Evolutionary conservation across 2,113 vertebrate species (phyloP), one percentile per base, ranked within the genome.

Genomic region (Pygoscelis antarcticus): DNA sequence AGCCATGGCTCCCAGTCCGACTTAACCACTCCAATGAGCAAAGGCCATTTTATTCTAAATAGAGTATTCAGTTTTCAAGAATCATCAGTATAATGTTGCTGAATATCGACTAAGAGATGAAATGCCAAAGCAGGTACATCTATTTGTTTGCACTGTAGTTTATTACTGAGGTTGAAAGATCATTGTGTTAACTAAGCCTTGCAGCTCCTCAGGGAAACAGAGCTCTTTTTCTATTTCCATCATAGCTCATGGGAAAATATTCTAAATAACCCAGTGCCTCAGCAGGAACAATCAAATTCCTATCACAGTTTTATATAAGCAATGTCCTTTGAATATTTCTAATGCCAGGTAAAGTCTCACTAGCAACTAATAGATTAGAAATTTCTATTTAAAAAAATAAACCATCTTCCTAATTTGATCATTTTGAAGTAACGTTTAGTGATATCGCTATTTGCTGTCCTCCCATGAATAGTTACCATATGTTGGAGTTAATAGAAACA

Each of bases 391-490:
- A 38, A 87, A 89, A 52, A 61, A 51, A 21, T 22, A 10, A 10
- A 9, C 2, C 27, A 71, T 32, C 36, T 91, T 91, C 62, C 23
- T 49, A 91, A 90, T 54, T 55, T 44, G 51, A 90, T 66, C 71
- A 46, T 76, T 95, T 93, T 82, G 57, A 60, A 89, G 51, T 29
- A 77, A 86, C 69, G 69, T 92, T 90, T 44, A 62, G 83, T 9
- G 29, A 46, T 13, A 58, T 79, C 82, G 32, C 40, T 78, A 30
- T 78, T 91, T 89, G 80, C 94, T 36, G 44, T 29, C 89, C 95
- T 88, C 89, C 89, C 32, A 77, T 92, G 96, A 93, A 78, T 7
- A 72, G 96, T 90, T 96, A 95, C 97, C 81, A 80, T 46, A 78
- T 44, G 83, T 49, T 96, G 49, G 65, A 91, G 74, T 94, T 65